A percentile compares a stretch with the other conserved stretches of the same genome.
Conservation (phyloP, 1,140 invertebrate species). For the Anastrepha ludens region DNA sequence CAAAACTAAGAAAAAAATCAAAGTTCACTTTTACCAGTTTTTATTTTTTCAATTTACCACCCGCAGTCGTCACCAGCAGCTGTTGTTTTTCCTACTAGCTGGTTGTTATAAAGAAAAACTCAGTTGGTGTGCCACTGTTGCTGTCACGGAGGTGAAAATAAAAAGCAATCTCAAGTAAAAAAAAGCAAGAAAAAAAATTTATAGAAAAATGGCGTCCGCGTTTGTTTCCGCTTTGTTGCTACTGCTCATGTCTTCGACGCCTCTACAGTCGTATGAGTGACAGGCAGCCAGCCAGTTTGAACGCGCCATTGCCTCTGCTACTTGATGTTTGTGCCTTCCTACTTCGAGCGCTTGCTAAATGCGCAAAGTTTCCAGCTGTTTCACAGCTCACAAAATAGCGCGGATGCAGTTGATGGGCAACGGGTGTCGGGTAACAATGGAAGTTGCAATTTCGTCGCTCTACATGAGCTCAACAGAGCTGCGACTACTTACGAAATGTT, state of each 20-base stretch:
- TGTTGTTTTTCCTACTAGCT: conserved; percentile 36
- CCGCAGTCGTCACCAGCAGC: conserved; percentile 33
- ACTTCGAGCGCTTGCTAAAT: background rate
- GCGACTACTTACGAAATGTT: conserved; percentile 25
- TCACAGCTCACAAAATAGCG: conserved; percentile 41
- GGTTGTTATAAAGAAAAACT: background rate
- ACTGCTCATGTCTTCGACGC: conserved; percentile 34
- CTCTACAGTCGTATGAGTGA: background rate
- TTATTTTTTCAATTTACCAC: conserved; percentile 34
- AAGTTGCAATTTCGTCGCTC: conserved; percentile 46
- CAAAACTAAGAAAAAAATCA: background rate
- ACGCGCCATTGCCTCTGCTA: background rate
- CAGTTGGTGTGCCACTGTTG: background rate
- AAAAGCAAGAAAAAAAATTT: background rate
- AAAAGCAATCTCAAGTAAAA: background rate
- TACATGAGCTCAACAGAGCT: conserved; percentile 21
- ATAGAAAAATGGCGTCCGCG: conserved; percentile 36
- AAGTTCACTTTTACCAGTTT: background rate
- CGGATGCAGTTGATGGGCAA: background rate
- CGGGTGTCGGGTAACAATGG: background rate
- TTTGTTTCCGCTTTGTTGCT: conserved; percentile 36
- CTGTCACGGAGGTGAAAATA: background rate
- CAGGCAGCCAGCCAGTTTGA: background rate
- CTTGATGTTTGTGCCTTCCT: background rate
- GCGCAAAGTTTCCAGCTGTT: conserved; percentile 29